Evolutionary conservation across 2,888 invertebrate genomes (phyloP), one percentile per base, ranked within the genome.

Genomic region (Phaonia tiefii): DNA sequence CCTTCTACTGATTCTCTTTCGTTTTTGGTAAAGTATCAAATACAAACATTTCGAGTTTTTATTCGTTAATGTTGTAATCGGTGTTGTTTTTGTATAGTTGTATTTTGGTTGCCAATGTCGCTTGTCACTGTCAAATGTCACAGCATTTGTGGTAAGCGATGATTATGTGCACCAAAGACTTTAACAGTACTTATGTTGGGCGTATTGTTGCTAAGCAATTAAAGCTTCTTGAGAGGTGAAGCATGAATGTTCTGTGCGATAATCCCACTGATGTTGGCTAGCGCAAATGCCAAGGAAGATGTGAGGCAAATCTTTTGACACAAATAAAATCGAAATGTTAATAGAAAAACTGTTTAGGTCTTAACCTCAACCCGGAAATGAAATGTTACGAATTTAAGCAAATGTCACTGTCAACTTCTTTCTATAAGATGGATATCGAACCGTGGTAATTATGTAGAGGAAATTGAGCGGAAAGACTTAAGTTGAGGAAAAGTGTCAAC

Each of bases 341-440:
- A 66, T 66, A 74, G 56, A 79, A 60, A 79, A 67, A 56, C 44
- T 13, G 37, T 65, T 46, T 72, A 63, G 37, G 63, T 60, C 31
- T n/a, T 63, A 46, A 72, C 51, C 63, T 37, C 17, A 49, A 49
- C 42, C 26, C 67, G 72, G 69, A 75, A 63, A 56, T 65, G 37
- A 65, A 56, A 75, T 22, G 46, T 67, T 15, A 51, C 25, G n/a
- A 17, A 58, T 73, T 63, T 60, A 69, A 67, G 72, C 42, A 72
- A 73, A 63, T 65, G 75, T 60, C 67, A 65, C 54, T 69, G 39
- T 31, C 17, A 46, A 75, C 72, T 56, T 39, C 0, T 42, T 10
- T 39, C 39, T 37, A 20, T 22, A 60, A 20, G 8, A 49, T 49
- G 49, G 17, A 31, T 37, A 22, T 15, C 1, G 22, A 58, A 56